Percentiles rank a stretch among this genome's conserved stretches.
phyloP scores from a whole-genome alignment of 2,797 vertebrate genomes.

The Crocidura indochinensis region DNA sequence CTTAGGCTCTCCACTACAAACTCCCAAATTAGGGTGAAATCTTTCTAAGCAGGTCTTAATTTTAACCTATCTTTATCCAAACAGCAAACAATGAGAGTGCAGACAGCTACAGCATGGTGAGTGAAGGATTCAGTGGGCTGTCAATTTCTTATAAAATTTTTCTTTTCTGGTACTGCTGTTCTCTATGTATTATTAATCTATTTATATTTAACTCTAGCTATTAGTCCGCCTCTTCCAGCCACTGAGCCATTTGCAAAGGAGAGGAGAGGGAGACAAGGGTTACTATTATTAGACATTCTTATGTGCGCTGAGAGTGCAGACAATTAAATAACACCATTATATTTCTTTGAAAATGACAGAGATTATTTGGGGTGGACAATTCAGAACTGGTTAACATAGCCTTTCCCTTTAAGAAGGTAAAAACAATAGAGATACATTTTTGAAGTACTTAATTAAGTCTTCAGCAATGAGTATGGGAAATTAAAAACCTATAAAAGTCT shows the following conservation, averaged over 20 bases:
- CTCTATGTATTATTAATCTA: constrained; percentile 89
- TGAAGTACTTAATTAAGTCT: constrained; percentile 78
- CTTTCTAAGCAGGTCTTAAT: constrained; percentile 69
- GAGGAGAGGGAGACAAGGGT: constrained; percentile 70
- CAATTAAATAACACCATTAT: constrained; percentile 78
- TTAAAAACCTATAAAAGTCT: constrained; percentile 46
- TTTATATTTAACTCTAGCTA: constrained; percentile 86
- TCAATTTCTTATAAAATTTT: constrained; percentile 74
- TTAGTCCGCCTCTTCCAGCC: constrained; percentile 81
- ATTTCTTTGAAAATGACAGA: constrained; percentile 74
- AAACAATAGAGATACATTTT: constrained; percentile 72
- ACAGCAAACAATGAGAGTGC: constrained; percentile 78
- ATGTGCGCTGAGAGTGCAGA: constrained; percentile 64
- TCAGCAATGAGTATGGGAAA: constrained; percentile 74
- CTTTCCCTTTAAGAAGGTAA: constrained; percentile 77
- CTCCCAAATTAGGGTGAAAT: neutral
- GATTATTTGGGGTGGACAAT: constrained; percentile 68
- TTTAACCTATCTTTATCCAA: constrained; percentile 74
- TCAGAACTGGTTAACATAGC: constrained; percentile 65
- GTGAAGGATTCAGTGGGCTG: constrained; percentile 70
- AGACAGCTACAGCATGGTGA: constrained; percentile 72
- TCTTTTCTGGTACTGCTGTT: constrained; percentile 75
- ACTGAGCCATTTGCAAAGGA: constrained; percentile 80
- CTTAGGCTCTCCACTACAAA: too few relatives aligned
- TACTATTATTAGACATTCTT: constrained; percentile 73